Conservation (phyloP, 2,888 invertebrate genomes). For the Pristionchus maxplancki region DNA sequence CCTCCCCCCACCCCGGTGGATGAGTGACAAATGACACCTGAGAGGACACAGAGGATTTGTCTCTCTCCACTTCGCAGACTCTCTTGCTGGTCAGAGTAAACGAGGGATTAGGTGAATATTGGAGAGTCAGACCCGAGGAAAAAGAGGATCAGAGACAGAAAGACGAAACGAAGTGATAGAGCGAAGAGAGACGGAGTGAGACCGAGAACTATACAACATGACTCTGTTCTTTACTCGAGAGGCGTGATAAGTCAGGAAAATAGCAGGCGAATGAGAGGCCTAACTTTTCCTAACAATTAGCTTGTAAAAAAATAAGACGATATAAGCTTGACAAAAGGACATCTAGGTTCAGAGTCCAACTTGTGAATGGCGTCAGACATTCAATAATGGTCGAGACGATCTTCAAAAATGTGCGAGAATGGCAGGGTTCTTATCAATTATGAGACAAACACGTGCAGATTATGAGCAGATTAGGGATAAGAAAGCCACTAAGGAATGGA, state of each 20-base stretch:
- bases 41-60: not conserved
- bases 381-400: not conserved
- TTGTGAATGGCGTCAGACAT: not conserved
- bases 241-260: not conserved
- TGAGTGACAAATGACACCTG: slow-evolving; percentile 39
- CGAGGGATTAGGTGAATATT: not conserved
- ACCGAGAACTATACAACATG: slow-evolving; percentile 29
- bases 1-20: not conserved
- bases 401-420: not conserved
- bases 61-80: not conserved
- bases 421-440: slow-evolving; percentile 11
- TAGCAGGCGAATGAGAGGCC: no score
- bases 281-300: no score
- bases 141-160: not conserved
- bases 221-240: not conserved
- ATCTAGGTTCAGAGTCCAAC: not conserved
- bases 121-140: not conserved
- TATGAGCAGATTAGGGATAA: not conserved
- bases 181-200: not conserved
- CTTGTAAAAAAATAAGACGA: no score
- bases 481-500: slow-evolving; percentile 6
- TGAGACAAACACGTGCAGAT: slow-evolving; percentile 18
- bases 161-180: slow-evolving; percentile 21
- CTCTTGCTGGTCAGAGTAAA: not conserved
- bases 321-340: not conserved